A percentile compares a stretch with the other conserved stretches of the same genome.
Evolutionary conservation across 2,113 vertebrate genomes (phyloP).

Genomic region (Desmodus rotundus): DNA sequence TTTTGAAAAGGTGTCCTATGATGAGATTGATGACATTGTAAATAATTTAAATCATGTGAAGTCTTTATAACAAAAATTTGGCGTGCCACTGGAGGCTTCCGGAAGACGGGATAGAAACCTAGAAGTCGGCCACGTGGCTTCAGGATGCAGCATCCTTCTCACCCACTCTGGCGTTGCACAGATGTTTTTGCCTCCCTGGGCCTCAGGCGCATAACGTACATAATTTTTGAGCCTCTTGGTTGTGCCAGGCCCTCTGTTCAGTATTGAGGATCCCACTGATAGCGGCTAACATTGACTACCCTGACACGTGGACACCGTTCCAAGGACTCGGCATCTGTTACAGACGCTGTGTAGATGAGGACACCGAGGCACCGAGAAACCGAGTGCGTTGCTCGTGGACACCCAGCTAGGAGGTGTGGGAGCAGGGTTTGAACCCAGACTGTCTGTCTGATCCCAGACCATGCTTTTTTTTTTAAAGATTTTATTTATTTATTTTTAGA

Average conservation of each 20-base stretch:
- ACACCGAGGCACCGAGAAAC: neutral
- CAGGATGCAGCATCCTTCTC: rapidly evolving
- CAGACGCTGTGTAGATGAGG: neutral
- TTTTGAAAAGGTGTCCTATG: neutral
- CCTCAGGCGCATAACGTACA: neutral
- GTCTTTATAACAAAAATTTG: neutral
- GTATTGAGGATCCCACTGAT: neutral
- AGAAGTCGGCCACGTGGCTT: neutral
- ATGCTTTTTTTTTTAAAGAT: neutral
- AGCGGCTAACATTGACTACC: neutral
- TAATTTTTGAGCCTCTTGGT: neutral
- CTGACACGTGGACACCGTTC: neutral
- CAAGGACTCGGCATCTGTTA: neutral
- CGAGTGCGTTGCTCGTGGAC: neutral
- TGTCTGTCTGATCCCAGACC: neutral
- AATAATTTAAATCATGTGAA: neutral
- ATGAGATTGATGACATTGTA: neutral
- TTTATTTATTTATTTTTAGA: too few relatives aligned
- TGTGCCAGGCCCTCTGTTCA: neutral
- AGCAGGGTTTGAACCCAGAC: neutral
- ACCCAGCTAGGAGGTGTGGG: neutral
- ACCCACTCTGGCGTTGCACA: neutral
- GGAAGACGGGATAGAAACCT: neutral
- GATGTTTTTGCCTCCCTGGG: neutral
- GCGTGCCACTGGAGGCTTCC: neutral